A percentile compares a stretch with the other conserved stretches of the same genome.
Conservation (phyloP, 2,888 invertebrate species). For the Eudasyphora cyanicolor region DNA sequence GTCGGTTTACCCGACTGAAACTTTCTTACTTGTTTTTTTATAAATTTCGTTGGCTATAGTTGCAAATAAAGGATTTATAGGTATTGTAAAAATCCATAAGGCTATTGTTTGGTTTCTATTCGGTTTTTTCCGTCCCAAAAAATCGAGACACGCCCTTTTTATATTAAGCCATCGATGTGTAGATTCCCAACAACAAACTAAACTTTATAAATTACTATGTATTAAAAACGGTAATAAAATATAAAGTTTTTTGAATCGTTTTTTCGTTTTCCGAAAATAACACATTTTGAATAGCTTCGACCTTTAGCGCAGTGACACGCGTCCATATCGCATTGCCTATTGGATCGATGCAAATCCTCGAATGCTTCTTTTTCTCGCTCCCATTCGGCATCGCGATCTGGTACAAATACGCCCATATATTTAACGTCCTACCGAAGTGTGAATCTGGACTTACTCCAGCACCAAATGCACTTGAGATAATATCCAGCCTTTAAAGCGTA, state of each 20-base stretch:
- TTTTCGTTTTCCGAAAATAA: not conserved
- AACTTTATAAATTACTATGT: not conserved
- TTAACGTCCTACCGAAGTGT: conserved; percentile 73
- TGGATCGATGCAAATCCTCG: conserved; percentile 84
- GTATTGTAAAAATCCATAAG: no score
- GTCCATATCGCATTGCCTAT: conserved; percentile 83
- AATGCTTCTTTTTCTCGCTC: conserved; percentile 87
- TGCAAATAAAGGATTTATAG: no score
- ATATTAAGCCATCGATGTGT: no score
- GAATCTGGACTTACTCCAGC: conserved; percentile 68
- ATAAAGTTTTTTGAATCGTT: not conserved
- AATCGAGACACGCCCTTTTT: no score
- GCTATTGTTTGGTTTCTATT: no score
- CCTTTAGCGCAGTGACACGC: conserved; percentile 85
- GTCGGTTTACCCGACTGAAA: no score
- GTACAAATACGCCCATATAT: conserved; percentile 74
- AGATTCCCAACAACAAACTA: not conserved
- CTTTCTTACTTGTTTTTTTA: no score
- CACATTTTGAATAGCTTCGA: conserved; percentile 75
- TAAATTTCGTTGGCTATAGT: no score
- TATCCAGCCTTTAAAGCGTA: conserved; percentile 76
- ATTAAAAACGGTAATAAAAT: not conserved
- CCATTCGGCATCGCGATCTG: conserved; percentile 89
- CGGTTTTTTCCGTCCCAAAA: no score
- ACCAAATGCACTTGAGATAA: conserved; percentile 77